These are phyloP conservation scores for Pangasius djambal DNA, from an alignment of 2,797 vertebrate genomes.

Conservation along the genomic window DNA sequence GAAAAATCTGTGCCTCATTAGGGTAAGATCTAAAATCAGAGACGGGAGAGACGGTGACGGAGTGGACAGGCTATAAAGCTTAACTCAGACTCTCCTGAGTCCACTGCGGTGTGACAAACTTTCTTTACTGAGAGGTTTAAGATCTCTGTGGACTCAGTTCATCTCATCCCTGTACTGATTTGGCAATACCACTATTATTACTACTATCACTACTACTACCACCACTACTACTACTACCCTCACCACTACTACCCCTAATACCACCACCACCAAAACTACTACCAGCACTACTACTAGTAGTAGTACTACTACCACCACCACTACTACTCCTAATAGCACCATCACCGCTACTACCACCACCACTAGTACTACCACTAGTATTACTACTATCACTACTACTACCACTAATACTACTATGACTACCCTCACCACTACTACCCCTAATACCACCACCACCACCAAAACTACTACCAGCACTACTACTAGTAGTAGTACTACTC, in stretches of 20 bases:
- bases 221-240: background rate
- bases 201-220: background rate
- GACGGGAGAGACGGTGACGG: background rate
- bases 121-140: background rate
- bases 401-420: background rate
- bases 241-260: too few species aligned
- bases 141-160: background rate
- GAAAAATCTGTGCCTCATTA: slow-evolving; percentile 19
- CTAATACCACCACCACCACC: too few species aligned
- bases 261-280: background rate
- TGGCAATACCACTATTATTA: background rate
- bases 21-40: background rate
- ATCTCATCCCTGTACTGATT: background rate
- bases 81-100: background rate
- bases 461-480: too few species aligned
- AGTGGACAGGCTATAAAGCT: background rate
- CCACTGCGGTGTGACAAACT: background rate
- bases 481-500: too few species aligned
- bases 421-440: too few species aligned
- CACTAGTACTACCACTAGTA: rapidly evolving
- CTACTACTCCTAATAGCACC: too few species aligned
- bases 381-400: too few species aligned
- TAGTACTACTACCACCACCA: too few species aligned
- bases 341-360: too few species aligned
- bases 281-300: rapidly evolving